These are phyloP conservation scores for Phymastichus coffea DNA, from an alignment of 1,140 invertebrate genomes.

Conservation along the genomic window DNA sequence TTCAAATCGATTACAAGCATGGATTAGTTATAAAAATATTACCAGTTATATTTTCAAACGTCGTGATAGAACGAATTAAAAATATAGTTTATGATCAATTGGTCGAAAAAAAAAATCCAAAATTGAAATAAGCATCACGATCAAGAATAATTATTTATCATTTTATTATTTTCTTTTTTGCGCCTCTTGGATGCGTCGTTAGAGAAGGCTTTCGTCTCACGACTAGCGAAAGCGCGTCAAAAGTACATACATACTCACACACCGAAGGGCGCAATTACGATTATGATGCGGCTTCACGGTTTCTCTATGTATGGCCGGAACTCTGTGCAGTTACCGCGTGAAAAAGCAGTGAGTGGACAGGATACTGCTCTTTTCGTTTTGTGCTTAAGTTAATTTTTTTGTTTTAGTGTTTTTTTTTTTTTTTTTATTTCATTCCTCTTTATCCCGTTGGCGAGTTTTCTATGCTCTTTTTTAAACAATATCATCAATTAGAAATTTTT, in stretches of 20 bases:
- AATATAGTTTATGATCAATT: no score
- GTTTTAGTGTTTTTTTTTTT: not conserved
- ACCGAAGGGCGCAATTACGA: slow-evolving; percentile 7
- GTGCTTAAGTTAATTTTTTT: not conserved
- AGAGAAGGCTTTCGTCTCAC: slow-evolving; percentile 13
- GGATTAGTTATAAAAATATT: no score
- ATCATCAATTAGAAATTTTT: no score
- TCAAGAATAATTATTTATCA: no score
- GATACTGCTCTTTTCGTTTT: not conserved
- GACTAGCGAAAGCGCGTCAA: slow-evolving; percentile 11
- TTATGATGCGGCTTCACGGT: slow-evolving; percentile 1
- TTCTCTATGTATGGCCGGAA: not conserved
- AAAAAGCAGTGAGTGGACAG: no score
- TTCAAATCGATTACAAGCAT: no score
- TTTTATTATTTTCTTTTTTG: not conserved
- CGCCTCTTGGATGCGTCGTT: not conserved
- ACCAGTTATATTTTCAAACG: no score
- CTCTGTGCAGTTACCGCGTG: slow-evolving; percentile 6
- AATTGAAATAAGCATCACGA: no score
- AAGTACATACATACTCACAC: not conserved
- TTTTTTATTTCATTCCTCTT: not conserved
- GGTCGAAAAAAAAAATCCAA: no score
- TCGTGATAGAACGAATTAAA: no score
- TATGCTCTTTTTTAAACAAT: no score
- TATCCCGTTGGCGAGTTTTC: no score